Evolutionary conservation across 2,888 invertebrate genomes (phyloP), one percentile per base, ranked within the genome.

Genomic region (Bembecia ichneumoniformis): DNA sequence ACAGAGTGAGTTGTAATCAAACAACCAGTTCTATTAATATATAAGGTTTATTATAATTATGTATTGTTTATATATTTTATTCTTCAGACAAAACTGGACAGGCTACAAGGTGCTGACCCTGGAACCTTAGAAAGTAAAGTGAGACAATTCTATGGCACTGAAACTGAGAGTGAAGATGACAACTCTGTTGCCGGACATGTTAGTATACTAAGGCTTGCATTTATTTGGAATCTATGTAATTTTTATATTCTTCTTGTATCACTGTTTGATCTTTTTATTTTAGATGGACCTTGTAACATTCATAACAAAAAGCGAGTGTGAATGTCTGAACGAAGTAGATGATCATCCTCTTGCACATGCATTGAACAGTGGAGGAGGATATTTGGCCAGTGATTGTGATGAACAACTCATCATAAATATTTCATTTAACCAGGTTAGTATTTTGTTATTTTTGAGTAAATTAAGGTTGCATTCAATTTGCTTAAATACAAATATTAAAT

Each of bases 311-410:
- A 90, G 90, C 55, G 94, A 96, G 65, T 96, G 97, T 79, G 99
- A 99, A 82, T 98, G 98, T 77, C 86, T 99, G 54, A 99, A 99
- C 77, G 98, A 98, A 76, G 91, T 95, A 3, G 98, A 99, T 77
- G 95, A 97, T 52, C 97, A 98, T 78, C 93, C 94, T 9, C 87
- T 98, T 60, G 81, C 86, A 7, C 92, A 96, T 64, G 91, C 91
- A 53, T 80, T 96, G 17, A 89, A 90, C 40, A 81, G 91, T 44
- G 90, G 88, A 3, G 91, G 89, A 3, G 92, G 92, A 11, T 94
- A 89, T 69, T 83, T 96, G 51, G 93, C 95, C 68, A 96, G 96
- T 46, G 97, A 98, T 77, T 97, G 97, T 82, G 99, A 99, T 88
- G 98, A 98, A 79, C 91, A 96, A 89, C 89, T 98, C 49, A 96